These are phyloP conservation scores for Bursaphelenchus mucronatus DNA, from an alignment of 1,140 invertebrate species.

Conservation along the genomic window DNA sequence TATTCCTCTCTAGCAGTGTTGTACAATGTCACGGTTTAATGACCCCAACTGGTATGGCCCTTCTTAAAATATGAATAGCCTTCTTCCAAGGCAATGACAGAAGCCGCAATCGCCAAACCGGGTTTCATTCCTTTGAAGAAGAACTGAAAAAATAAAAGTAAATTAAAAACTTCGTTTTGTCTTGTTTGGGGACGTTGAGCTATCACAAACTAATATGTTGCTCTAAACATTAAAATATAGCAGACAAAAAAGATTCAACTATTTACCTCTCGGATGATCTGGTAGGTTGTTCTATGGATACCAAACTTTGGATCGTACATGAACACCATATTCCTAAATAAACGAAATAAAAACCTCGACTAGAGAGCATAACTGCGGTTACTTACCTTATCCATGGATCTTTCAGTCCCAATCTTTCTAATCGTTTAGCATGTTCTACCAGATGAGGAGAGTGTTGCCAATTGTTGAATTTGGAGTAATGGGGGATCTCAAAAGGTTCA, in stretches of 20 bases:
- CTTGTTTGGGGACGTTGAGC: background rate
- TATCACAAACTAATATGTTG: background rate
- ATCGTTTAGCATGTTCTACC: slow-evolving; percentile 23
- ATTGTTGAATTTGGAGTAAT: slow-evolving; percentile 30
- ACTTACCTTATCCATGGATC: slow-evolving; percentile 42
- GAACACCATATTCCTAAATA: slow-evolving; percentile 1
- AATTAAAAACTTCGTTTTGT: background rate
- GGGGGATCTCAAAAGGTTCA: slow-evolving; percentile 38
- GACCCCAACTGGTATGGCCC: slow-evolving; percentile 34
- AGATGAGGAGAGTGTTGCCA: slow-evolving; percentile 26
- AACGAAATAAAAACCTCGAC: slow-evolving; percentile 24
- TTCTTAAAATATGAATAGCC: slow-evolving; percentile 32
- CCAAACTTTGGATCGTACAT: slow-evolving; percentile 13
- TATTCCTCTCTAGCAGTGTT: slow-evolving; percentile 1
- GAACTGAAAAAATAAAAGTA: slow-evolving; percentile 9
- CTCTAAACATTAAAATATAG: slow-evolving; percentile 21
- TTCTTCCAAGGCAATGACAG: slow-evolving; percentile 28
- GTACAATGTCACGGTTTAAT: background rate
- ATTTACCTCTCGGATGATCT: slow-evolving; percentile 18
- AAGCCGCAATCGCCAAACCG: slow-evolving; percentile 22
- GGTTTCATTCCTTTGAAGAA: slow-evolving; percentile 20
- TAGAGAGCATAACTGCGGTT: background rate
- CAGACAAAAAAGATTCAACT: slow-evolving; percentile 6
- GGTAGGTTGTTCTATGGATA: background rate
- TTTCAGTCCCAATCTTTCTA: slow-evolving; percentile 34